Evolutionary conservation across 2,113 vertebrate genomes (phyloP).

Genomic region (Crypturellus undulatus): DNA sequence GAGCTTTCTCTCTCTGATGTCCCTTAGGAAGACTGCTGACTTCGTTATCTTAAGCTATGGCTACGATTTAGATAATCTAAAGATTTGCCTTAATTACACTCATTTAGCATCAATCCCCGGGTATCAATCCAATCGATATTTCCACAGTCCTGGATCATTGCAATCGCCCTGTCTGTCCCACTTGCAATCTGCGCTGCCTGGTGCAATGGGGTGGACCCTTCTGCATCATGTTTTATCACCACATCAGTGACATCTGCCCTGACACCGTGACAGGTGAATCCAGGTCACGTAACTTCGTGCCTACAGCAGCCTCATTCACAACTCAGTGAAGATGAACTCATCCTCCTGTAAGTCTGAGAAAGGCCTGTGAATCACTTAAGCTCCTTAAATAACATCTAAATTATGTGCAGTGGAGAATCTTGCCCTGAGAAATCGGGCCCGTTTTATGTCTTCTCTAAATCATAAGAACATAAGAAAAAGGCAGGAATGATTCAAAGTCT

Average conservation of each 20-base stretch:
- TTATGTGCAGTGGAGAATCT: background rate
- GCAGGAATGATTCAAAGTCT: background rate
- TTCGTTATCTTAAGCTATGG: background rate
- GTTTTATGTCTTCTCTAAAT: background rate
- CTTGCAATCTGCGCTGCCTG: background rate
- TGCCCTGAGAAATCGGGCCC: background rate
- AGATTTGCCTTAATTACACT: background rate
- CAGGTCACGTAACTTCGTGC: background rate
- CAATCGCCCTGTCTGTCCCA: rapidly evolving
- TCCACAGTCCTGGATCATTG: background rate
- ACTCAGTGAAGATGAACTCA: background rate
- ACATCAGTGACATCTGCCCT: background rate
- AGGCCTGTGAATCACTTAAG: background rate
- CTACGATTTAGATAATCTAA: background rate
- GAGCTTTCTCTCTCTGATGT: background rate
- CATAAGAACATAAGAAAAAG: background rate
- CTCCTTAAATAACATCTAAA: background rate
- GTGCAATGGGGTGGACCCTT: rapidly evolving
- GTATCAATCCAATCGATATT: background rate
- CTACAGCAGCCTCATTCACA: background rate
- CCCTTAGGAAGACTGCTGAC: background rate
- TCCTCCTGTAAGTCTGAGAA: background rate
- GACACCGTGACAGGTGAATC: background rate
- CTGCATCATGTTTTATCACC: background rate
- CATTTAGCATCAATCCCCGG: background rate